Conservation (phyloP, 1,140 invertebrate species). For the Trypoxylus dichotomus region DNA sequence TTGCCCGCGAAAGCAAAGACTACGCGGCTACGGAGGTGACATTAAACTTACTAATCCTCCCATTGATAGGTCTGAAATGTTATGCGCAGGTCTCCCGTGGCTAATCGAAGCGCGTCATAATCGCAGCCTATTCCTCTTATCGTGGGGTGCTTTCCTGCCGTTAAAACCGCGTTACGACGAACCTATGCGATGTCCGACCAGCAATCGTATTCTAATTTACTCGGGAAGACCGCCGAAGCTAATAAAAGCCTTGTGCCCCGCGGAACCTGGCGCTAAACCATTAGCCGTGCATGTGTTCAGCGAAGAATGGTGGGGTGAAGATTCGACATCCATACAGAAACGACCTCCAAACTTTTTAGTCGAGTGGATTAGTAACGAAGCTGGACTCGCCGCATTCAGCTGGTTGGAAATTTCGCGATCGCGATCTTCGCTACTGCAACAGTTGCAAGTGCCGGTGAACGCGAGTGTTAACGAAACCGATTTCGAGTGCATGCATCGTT, state of each 20-base stretch:
- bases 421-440: constrained; percentile 64
- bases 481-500: constrained; percentile 70
- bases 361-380: constrained; percentile 71
- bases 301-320: constrained; percentile 67
- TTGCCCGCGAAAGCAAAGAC: constrained; percentile 65
- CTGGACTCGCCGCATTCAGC: constrained; percentile 68
- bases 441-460: constrained; percentile 59
- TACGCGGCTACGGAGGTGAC: constrained; percentile 65
- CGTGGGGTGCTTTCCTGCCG: constrained; percentile 68
- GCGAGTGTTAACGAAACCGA: constrained; percentile 61
- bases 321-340: constrained; percentile 41
- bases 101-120: constrained; percentile 73
- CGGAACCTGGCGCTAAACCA: constrained; percentile 65
- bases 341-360: constrained; percentile 67
- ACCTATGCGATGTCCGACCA: constrained; percentile 63
- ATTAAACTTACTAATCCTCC: constrained; percentile 64
- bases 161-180: constrained; percentile 58
- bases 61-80: constrained; percentile 61
- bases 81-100: constrained; percentile 75
- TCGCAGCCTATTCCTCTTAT: constrained; percentile 71
- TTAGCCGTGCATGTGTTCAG: constrained; percentile 74
- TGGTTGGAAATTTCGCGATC: constrained; percentile 75
- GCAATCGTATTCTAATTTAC: constrained; percentile 66
- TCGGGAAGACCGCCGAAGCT: constrained; percentile 64
- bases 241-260: constrained; percentile 74